Evolutionary conservation across 1,140 invertebrate genomes (phyloP).

Genomic region (Pararge aegeria): DNA sequence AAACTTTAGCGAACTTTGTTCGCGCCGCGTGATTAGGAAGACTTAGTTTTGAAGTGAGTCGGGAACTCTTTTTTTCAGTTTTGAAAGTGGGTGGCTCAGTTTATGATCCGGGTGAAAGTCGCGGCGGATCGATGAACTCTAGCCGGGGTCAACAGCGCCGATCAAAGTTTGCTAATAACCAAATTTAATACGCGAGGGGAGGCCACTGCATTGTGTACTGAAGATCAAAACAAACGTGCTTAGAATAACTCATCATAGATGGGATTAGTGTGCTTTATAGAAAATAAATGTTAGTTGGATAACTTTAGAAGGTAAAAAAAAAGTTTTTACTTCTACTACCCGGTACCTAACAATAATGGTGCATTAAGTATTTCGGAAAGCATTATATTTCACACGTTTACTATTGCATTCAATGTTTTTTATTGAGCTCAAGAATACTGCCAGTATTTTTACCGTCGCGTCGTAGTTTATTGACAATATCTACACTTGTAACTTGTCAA

Average conservation of each 20-base stretch:
- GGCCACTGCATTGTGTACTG: slow-evolving; percentile 49
- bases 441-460: background rate
- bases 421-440: too few relatives aligned
- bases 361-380: background rate
- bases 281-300: background rate
- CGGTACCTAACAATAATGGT: too few relatives aligned
- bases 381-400: too few relatives aligned
- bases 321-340: too few relatives aligned
- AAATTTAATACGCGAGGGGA: slow-evolving; percentile 71
- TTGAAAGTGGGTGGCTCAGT: slow-evolving; percentile 78
- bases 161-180: slow-evolving; percentile 78
- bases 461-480: background rate
- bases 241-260: slow-evolving; percentile 18
- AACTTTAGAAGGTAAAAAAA: background rate
- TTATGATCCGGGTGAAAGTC: slow-evolving; percentile 78
- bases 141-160: slow-evolving; percentile 63
- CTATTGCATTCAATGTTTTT: background rate
- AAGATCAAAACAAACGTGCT: slow-evolving; percentile 33
- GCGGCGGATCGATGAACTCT: slow-evolving; percentile 72
- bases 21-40: slow-evolving; percentile 77
- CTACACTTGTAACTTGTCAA: slow-evolving; percentile 5
- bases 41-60: slow-evolving; percentile 78
- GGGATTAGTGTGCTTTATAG: background rate
- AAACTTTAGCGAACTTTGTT: slow-evolving; percentile 71
- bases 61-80: slow-evolving; percentile 75